phyloP scores from a whole-genome alignment of 2,797 vertebrate genomes.

The Pelochelys cantorii region DNA sequence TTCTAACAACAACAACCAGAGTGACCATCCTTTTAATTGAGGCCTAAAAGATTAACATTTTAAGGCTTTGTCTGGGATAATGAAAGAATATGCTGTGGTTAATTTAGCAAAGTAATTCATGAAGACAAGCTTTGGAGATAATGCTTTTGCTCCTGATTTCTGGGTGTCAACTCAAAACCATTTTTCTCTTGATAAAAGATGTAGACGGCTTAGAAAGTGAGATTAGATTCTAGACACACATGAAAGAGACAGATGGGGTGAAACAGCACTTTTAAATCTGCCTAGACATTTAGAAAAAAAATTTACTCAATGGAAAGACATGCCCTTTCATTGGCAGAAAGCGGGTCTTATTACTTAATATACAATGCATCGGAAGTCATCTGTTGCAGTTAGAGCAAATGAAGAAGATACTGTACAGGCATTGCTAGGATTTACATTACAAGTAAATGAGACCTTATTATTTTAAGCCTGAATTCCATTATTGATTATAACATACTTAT shows the following conservation, averaged over 20 bases:
- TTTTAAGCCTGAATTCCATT: conserved; percentile 58
- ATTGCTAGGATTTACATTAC: not conserved
- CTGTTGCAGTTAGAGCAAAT: not conserved
- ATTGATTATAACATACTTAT: conserved; percentile 64
- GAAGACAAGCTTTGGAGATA: not conserved
- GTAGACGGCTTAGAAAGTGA: not conserved
- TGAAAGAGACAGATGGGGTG: not conserved
- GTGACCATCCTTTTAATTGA: not conserved
- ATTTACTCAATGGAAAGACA: not conserved
- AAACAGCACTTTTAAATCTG: conserved; percentile 5
- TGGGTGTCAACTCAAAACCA: not conserved
- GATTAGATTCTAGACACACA: not conserved
- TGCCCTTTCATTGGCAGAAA: conserved; percentile 4
- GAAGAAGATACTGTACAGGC: conserved; percentile 7
- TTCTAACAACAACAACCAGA: not conserved
- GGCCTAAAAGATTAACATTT: not conserved
- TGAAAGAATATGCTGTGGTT: not conserved
- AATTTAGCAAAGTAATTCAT: conserved; percentile 7
- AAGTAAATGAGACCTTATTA: not conserved
- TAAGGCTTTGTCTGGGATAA: not conserved
- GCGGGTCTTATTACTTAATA: not conserved
- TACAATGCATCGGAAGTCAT: not conserved
- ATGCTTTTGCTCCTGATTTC: not conserved
- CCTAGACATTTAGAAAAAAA: not conserved
- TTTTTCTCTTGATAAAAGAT: conserved; percentile 15